phyloP scores from a whole-genome alignment of 2,888 invertebrate species.

The Sminthurides aquaticus region DNA sequence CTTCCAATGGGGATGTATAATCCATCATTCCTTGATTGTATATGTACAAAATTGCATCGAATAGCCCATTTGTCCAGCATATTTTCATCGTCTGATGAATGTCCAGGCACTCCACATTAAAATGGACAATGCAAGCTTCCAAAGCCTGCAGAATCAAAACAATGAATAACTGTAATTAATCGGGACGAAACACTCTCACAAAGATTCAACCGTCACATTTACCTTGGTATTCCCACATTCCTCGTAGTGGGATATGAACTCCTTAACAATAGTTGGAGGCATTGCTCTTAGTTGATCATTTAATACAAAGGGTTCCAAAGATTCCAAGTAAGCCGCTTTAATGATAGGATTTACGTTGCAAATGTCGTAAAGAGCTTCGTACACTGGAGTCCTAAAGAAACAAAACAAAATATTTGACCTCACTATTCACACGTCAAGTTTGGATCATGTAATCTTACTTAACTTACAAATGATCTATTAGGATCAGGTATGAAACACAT shows the following conservation, averaged over 20 bases:
- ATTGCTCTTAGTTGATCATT: constrained; percentile 57
- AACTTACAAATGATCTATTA: constrained; percentile 51
- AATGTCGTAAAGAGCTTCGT: constrained; percentile 59
- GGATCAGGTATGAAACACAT: constrained; percentile 45
- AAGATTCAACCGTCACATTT: constrained; percentile 3
- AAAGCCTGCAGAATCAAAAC: constrained; percentile 53
- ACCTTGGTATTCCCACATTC: constrained; percentile 53
- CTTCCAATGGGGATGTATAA: constrained; percentile 65
- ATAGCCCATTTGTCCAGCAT: constrained; percentile 56
- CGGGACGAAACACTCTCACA: too few species aligned
- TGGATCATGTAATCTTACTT: too few species aligned
- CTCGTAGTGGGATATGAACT: constrained; percentile 62
- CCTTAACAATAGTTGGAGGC: constrained; percentile 64
- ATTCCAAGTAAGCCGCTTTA: constrained; percentile 59
- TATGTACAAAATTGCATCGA: constrained; percentile 66
- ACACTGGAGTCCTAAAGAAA: constrained; percentile 57
- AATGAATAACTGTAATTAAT: constrained; percentile 1
- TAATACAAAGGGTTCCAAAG: constrained; percentile 63
- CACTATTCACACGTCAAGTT: too few species aligned
- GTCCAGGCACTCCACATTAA: constrained; percentile 67
- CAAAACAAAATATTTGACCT: too few species aligned
- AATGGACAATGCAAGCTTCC: constrained; percentile 63
- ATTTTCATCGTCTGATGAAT: constrained; percentile 63
- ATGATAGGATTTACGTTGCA: constrained; percentile 56
- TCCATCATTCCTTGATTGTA: constrained; percentile 69